Percentiles rank a stretch among this genome's conserved stretches.
Evolutionary conservation across 1,140 invertebrate species (phyloP).

Genomic region (Dendrolimus punctatus): DNA sequence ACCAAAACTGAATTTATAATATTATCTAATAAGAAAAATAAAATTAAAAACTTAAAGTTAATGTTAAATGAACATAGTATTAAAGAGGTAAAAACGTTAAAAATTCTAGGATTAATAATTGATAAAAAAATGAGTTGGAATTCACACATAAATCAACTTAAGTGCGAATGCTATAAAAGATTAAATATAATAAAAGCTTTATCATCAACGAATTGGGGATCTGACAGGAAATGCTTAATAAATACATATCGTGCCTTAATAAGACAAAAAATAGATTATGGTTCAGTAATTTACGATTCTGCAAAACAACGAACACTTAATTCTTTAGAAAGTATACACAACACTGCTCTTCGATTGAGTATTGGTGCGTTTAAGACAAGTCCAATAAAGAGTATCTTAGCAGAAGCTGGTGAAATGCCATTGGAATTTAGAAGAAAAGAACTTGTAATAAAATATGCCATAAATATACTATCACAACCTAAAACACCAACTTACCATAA

Average conservation of each 20-base stretch:
- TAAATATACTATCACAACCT: slow-evolving; percentile 9
- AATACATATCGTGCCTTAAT: slow-evolving; percentile 14
- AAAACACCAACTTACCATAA: slow-evolving; percentile 5
- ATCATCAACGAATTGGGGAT: slow-evolving; percentile 14
- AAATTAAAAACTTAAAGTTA: slow-evolving; percentile 5
- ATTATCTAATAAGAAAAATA: slow-evolving; percentile 9
- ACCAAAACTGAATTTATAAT: slow-evolving; percentile 9
- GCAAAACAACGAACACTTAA: slow-evolving; percentile 8
- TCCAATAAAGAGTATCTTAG: slow-evolving; percentile 12
- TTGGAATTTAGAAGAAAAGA: slow-evolving; percentile 16
- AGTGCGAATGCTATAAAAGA: slow-evolving; percentile 14
- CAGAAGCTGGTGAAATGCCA: slow-evolving; percentile 14
- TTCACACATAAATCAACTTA: slow-evolving; percentile 14
- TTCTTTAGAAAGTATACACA: slow-evolving; percentile 14
- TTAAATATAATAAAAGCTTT: slow-evolving; percentile 14
- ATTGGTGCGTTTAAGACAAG: slow-evolving; percentile 9
- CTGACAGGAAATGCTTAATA: slow-evolving; percentile 11
- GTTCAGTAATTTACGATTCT: slow-evolving; percentile 14
- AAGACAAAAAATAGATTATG: slow-evolving; percentile 18
- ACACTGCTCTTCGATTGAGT: slow-evolving; percentile 13
- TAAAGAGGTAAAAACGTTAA: slow-evolving; percentile 15
- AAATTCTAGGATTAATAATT: slow-evolving; percentile 14
- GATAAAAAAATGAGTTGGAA: slow-evolving; percentile 15
- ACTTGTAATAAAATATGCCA: slow-evolving; percentile 7
- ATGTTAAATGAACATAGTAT: slow-evolving; percentile 6